Percentiles rank a stretch among this genome's conserved stretches.
phyloP scores from a whole-genome alignment of 2,888 invertebrate genomes.

The Entomobrya proxima region DNA sequence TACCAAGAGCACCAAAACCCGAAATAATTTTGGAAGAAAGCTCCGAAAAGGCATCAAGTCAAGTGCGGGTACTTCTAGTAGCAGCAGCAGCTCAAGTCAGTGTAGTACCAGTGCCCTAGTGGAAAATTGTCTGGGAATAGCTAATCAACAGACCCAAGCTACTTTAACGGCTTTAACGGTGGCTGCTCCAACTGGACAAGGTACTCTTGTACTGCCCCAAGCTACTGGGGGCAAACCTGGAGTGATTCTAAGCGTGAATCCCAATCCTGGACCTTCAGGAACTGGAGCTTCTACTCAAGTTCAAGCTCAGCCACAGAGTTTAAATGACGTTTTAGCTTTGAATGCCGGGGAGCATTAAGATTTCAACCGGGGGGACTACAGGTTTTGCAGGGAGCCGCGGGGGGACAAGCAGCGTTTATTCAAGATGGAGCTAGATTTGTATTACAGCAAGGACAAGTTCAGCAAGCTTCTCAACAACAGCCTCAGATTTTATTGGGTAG shows the following conservation, averaged over 20 bases:
- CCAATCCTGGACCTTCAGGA: too few species aligned
- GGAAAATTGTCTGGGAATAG: too few species aligned
- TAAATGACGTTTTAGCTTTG: conserved; percentile 49
- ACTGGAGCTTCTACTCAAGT: not conserved
- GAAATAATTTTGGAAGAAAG: conserved; percentile 72
- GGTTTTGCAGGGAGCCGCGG: too few species aligned
- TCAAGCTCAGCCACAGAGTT: conserved; percentile 3
- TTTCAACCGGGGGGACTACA: too few species aligned
- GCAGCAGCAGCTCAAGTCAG: too few species aligned
- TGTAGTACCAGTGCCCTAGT: not conserved
- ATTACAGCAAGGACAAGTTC: conserved; percentile 8
- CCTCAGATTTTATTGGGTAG: conserved; percentile 46
- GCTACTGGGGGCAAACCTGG: too few species aligned
- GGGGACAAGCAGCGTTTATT: too few species aligned
- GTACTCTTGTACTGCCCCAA: too few species aligned
- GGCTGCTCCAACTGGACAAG: too few species aligned
- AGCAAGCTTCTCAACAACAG: conserved; percentile 14
- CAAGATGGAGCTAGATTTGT: conserved; percentile 38
- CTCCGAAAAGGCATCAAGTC: conserved; percentile 64
- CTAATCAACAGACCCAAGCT: too few species aligned
- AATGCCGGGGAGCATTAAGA: conserved; percentile 31
- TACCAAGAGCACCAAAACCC: conserved; percentile 75
- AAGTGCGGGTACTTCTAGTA: not conserved
- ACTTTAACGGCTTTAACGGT: too few species aligned
- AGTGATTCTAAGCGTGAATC: too few species aligned